A percentile compares a stretch with the other conserved stretches of the same genome.
Conservation (phyloP, 2,113 vertebrate genomes). For the Aramus guarauna region DNA sequence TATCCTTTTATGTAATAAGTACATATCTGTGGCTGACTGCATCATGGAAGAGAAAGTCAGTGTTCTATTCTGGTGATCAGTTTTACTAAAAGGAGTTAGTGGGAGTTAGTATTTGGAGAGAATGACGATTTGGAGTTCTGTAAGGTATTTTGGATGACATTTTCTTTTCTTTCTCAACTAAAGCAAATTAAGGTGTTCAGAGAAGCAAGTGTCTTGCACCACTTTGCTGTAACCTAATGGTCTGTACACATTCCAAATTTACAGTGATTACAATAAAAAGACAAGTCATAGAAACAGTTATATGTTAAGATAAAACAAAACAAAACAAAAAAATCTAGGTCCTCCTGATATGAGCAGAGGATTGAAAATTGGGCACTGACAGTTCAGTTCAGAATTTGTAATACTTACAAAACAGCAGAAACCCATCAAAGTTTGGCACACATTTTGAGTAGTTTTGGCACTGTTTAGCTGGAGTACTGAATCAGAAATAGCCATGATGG, state of each 20-base stretch:
- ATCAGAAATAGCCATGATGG: not conserved
- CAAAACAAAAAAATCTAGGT: too few species aligned
- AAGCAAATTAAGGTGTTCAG: not conserved
- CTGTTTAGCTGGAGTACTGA: not conserved
- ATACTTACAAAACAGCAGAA: not conserved
- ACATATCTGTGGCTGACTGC: not conserved
- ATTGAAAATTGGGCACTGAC: not conserved
- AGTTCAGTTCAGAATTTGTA: not conserved
- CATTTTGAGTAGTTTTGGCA: not conserved
- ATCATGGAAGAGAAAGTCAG: not conserved
- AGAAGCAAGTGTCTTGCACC: not conserved
- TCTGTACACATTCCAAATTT: not conserved
- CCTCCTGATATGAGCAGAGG: not conserved
- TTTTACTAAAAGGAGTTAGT: not conserved
- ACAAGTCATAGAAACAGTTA: not conserved
- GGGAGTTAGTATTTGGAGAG: not conserved
- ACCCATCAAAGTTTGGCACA: not conserved
- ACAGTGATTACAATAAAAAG: not conserved
- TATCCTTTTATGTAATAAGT: not conserved
- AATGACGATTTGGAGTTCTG: not conserved
- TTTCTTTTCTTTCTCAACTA: not conserved
- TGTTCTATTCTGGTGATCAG: not conserved
- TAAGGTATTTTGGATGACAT: not conserved
- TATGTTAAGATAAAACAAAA: not conserved
- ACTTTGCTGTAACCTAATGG: accelerated